Base-by-base conservation (phyloP, 2,888 invertebrate species). In the Euzetes globulus region DNA sequence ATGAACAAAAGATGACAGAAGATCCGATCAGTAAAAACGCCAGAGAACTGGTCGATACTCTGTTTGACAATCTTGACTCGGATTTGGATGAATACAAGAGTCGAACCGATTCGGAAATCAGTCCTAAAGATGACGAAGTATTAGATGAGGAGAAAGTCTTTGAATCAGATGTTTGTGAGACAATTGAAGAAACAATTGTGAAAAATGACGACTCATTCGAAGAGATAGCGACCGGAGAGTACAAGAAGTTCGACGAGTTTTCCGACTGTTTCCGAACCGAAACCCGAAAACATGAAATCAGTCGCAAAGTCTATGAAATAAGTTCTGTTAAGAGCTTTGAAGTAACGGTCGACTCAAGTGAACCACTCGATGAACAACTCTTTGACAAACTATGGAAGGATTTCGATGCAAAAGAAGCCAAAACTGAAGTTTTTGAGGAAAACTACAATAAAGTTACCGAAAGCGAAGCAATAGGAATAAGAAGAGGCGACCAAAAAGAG, bases 141-240 rank as follows among this genome's bases (percentile, higher is more conserved):
- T n/a, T 19, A 19, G 33, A 63, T 4, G 63, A 63, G 1, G 25
- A 17, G 7, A 37, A 29, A 1, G 6, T 5, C 15, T 13, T 13
- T 29, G 63, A 63, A 33, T 25, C 25, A 25, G 1, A 27, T 27
- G 9, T 22, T 55, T 25, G 22, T 22, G 25, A 63, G n/a, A 63
- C 33, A 63, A 68, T 1, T 15, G 45, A 22, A 7, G 27, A 7
- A 27, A 25, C 15, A 13, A 15, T 27, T 19, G 6, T n/a, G 29
- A 60, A 60, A 29, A 60, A 25, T 22, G 60, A 60, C 25, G 68
- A 68, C 22, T 11, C 41, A 11, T 68, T 68, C 17, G 68, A 68
- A 22, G 68, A 41, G 68, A 68, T 68, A 68, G n/a, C 41, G n/a
- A 68, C 17, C 45, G 68, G 68, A 17, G 68, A 68, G 5, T 68